phyloP scores from a whole-genome alignment of 2,113 vertebrate species.

The Eubucco bourcierii region DNA sequence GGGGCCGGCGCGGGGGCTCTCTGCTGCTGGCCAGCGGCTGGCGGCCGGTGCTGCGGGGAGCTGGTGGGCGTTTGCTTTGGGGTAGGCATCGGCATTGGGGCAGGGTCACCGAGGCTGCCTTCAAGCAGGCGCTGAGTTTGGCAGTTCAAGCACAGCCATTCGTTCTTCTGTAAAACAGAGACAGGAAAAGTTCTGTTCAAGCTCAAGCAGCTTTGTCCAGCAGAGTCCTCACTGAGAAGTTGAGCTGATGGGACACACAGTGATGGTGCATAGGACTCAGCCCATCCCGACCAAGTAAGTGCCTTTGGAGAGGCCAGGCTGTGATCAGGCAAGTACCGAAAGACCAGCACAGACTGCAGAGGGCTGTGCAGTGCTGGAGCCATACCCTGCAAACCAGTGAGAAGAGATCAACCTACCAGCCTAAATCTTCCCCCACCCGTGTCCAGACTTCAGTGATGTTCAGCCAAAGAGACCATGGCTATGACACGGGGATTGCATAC shows the following conservation, averaged over 20 bases:
- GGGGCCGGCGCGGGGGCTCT: conserved; percentile 37
- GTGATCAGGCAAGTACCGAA: not conserved
- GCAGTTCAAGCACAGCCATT: conserved; percentile 99
- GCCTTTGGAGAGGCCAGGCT: rapidly evolving
- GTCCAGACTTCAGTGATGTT: not conserved
- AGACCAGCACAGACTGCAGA: rapidly evolving
- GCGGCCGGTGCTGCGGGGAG: conserved; percentile 77
- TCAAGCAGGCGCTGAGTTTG: conserved; percentile 96
- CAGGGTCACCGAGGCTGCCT: conserved; percentile 88
- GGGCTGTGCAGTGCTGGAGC: rapidly evolving
- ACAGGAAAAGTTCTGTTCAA: not conserved
- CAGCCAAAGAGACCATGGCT: not conserved
- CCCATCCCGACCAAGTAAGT: not conserved
- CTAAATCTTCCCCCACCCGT: not conserved
- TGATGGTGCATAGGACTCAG: not conserved
- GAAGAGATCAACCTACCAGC: not conserved
- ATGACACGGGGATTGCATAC: not conserved
- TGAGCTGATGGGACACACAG: not conserved
- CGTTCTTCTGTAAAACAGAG: conserved; percentile 89
- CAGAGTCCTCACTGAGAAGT: not conserved
- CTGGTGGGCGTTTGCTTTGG: conserved; percentile 82
- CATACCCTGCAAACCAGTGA: not conserved
- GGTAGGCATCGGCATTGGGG: conserved; percentile 77
- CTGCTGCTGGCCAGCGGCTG: conserved; percentile 48
- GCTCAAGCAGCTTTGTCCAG: not conserved